phyloP scores from a whole-genome alignment of 2,113 vertebrate species.

The Pachypanchax playfairii region DNA sequence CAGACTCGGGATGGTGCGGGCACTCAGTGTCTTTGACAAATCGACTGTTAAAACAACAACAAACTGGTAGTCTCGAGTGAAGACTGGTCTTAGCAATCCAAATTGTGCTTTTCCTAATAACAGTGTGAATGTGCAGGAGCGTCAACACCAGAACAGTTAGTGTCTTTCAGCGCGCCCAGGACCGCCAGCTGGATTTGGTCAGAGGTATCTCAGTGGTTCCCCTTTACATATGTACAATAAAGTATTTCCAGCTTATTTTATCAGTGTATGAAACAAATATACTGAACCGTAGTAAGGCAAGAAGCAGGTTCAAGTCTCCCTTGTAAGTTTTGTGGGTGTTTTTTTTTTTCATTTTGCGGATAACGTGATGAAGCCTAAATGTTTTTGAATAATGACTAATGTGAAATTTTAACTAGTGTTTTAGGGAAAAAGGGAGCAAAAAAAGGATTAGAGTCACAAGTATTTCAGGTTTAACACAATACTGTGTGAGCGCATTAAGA shows the following conservation, averaged over 20 bases:
- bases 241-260: conserved; percentile 65
- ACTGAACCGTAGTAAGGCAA: conserved; percentile 72
- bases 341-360: conserved; percentile 16
- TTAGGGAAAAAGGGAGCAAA: background rate
- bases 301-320: conserved; percentile 72
- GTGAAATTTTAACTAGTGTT: conserved; percentile 45
- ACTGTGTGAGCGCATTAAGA: conserved; percentile 37
- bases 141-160: conserved; percentile 36
- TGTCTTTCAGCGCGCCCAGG: conserved; percentile 51
- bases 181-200: conserved; percentile 63
- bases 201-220: conserved; percentile 53
- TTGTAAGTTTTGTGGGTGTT: conserved; percentile 62
- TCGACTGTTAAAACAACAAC: conserved; percentile 32
- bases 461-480: conserved; percentile 35
- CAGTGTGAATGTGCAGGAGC: conserved; percentile 53
- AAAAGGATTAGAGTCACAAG: conserved; percentile 23
- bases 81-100: conserved; percentile 56
- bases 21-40: conserved; percentile 59
- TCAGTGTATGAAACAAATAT: conserved; percentile 34
- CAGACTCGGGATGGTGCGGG: conserved; percentile 14
- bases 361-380: conserved; percentile 19
- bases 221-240: conserved; percentile 58
- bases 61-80: conserved; percentile 43
- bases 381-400: background rate
- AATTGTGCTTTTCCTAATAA: conserved; percentile 74